phyloP scores from a whole-genome alignment of 2,888 invertebrate species.

The Drosophila fulvimacula region DNA sequence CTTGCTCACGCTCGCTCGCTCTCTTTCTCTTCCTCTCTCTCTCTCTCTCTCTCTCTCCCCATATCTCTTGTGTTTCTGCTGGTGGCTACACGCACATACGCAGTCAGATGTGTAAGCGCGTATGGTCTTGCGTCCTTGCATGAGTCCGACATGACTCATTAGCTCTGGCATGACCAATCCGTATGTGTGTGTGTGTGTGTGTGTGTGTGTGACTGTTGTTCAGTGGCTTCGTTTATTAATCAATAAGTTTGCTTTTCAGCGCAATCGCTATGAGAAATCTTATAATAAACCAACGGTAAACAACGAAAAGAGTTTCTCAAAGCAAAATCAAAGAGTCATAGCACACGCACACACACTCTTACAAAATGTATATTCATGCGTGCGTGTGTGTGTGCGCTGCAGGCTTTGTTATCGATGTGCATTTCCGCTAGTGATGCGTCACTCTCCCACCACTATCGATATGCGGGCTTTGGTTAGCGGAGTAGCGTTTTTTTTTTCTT shows the following conservation, averaged over 20 bases:
- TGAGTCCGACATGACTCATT: conserved; percentile 40
- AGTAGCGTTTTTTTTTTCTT: neutral
- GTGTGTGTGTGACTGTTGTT: no score
- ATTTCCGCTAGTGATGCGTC: conserved; percentile 36
- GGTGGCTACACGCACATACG: conserved; percentile 21
- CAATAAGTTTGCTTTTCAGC: conserved; percentile 32
- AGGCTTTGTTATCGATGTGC: conserved; percentile 42
- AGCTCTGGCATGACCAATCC: conserved; percentile 41
- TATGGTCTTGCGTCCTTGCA: conserved; percentile 41
- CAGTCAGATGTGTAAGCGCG: neutral
- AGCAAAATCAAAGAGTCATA: conserved; percentile 26
- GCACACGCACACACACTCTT: neutral
- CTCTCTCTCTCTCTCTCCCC: conserved; percentile 4
- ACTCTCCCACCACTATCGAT: conserved; percentile 36
- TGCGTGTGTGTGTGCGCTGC: neutral
- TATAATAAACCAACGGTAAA: conserved; percentile 55
- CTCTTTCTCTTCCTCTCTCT: conserved; percentile 16
- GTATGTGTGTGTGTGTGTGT: conserved; percentile 8
- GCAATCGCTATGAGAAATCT: conserved; percentile 62
- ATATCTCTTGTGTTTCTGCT: conserved; percentile 41
- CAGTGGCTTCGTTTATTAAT: conserved; percentile 32
- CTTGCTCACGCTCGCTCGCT: conserved; percentile 11
- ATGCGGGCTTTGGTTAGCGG: conserved; percentile 23
- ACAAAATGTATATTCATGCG: neutral
- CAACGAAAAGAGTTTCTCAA: conserved; percentile 37